phyloP scores from a whole-genome alignment of 2,888 invertebrate species.

The Dasysyrphus albostriatus region DNA sequence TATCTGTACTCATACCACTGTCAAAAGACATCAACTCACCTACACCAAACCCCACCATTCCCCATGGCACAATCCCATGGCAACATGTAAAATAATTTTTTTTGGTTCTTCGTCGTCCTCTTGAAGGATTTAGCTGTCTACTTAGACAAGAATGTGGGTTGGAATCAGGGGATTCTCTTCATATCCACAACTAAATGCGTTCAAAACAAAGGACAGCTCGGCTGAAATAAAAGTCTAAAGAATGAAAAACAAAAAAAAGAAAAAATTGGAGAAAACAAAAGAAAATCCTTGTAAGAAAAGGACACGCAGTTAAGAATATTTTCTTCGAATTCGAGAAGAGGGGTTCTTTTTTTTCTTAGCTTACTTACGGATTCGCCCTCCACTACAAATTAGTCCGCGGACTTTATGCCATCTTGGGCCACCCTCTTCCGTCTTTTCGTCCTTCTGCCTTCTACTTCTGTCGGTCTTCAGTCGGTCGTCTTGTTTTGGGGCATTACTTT shows the following conservation, averaged over 20 bases:
- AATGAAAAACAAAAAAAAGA: constrained; percentile 24
- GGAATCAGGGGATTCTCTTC: constrained; percentile 36
- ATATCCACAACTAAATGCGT: constrained; percentile 71
- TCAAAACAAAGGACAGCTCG: constrained; percentile 71
- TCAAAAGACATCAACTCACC: constrained; percentile 36
- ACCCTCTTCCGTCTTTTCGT: constrained; percentile 4
- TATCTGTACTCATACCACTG: constrained; percentile 38
- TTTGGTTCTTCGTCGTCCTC: constrained; percentile 56
- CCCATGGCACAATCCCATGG: constrained; percentile 48
- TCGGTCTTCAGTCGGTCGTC: not conserved
- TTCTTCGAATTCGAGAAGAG: constrained; percentile 51
- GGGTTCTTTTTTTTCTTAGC: constrained; percentile 21
- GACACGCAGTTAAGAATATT: constrained; percentile 71
- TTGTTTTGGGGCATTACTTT: constrained; percentile 51
- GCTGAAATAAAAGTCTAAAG: constrained; percentile 46
- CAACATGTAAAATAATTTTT: constrained; percentile 64
- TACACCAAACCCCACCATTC: constrained; percentile 1
- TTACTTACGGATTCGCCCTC: constrained; percentile 29
- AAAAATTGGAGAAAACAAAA: constrained; percentile 56
- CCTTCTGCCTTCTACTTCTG: not conserved
- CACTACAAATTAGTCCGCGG: constrained; percentile 72
- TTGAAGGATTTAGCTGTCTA: constrained; percentile 75
- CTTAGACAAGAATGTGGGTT: constrained; percentile 46
- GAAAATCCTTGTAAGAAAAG: constrained; percentile 65
- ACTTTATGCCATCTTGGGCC: constrained; percentile 66